Evolutionary conservation across 2,888 invertebrate genomes (phyloP), one percentile per base, ranked within the genome.

Genomic region (Lasius fuliginosus): DNA sequence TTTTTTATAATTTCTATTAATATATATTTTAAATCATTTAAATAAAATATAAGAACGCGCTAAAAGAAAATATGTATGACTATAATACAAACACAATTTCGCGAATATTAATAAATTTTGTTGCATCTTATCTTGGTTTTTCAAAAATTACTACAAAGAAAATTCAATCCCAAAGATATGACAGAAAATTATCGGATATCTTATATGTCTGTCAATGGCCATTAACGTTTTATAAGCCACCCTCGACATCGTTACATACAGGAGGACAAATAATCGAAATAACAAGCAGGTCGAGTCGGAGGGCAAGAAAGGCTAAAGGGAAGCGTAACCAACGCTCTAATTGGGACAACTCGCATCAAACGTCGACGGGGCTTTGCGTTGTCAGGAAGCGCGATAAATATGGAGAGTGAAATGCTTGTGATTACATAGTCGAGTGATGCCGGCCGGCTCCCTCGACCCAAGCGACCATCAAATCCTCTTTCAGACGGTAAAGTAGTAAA

Each of bases 391-490:
- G 69, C 71, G 83, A 82, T 85, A 86, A 86, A 86, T 83, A 77
- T 64, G 68, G 27, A 33, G 75, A 74, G 74, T 64, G 85, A 77
- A 85, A 85, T 77, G 85, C 77, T 85, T 58, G 58, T 77, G 84
- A 85, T 77, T 85, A 84, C 73, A 73, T 83, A 77, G 76, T 56
- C 60, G 65, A 75, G 56, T 85, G 69, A 85, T 77, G 77, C 76
- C 56, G 77, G 46, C 56, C 60, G 83, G 58, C 71, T 75, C 65
- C 27, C 65, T n/a, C 76, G 60, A 42, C 65, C 77, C 71, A 67
- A 85, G 79, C 79, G 77, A 64, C 84, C 73, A 69, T 85, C 85
- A 74, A 85, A 85, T 84, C 79, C 77, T 85, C 84, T 84, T 83
- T 85, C 53, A 65, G 62, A 74, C 49, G 65, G 74, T 56, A 79